Base-by-base conservation (phyloP, 2,113 vertebrate genomes). In the Limanda limanda region DNA sequence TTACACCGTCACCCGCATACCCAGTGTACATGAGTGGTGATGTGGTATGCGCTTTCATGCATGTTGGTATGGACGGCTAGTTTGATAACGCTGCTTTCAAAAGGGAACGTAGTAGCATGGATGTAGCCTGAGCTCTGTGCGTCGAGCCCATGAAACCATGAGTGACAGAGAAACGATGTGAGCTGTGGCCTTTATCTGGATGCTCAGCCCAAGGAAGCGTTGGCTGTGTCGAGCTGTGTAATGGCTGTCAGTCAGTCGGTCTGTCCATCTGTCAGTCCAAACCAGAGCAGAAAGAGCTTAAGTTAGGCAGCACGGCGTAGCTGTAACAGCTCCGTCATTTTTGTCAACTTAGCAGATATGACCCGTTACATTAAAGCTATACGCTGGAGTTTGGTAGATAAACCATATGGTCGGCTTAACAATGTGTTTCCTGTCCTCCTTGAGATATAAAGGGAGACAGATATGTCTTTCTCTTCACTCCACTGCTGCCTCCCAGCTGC, bases 171-270 rank as follows among this genome's bases (percentile, higher is more conserved):
- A 68, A 82, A 80, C 65, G 79, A 83, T 84, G 74, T 80, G 88
- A 88, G 81, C 68, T 83, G 74, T 80, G 88, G 87, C 80, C 68
- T 82, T 91, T 90, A 93, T 92, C 91, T 83, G 88, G 72, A 88
- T 86, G 82, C 84, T 90, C 84, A 78, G 89, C 64, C 73, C 23
- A 35, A 67, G 74, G 82, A 85, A 70, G 81, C 77, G n/a, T 73
- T 86, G 8, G 3, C 79, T 82, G 81, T 85, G 87, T 78, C 40
- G 35, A 56, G 65, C 77, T 60, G 75, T 79, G 77, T 75, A 65
- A 55, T 35, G 82, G 78, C 80, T 92, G 91, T 82, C 91, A 86
- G 77, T 90, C 86, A 83, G 59, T 83, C 90, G 78, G 78, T 84
- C 63, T 74, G 81, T 85, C 87, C 78, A 8, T 84, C 67, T 81